phyloP scores from a whole-genome alignment of 2,113 vertebrate genomes.

The Larimichthys crocea region DNA sequence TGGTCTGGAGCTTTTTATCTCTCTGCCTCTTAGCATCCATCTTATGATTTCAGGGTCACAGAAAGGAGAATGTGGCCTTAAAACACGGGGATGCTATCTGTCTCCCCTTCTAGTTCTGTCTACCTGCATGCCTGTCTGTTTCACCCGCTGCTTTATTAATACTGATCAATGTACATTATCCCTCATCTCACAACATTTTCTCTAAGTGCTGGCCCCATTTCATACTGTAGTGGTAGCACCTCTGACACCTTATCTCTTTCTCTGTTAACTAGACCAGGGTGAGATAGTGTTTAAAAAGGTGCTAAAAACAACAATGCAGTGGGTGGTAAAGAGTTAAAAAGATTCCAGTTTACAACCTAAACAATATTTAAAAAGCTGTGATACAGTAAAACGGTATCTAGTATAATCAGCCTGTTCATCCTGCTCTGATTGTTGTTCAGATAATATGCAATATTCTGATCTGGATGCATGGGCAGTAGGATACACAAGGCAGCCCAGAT shows the following conservation, averaged over 20 bases:
- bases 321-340: background rate
- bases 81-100: constrained; percentile 7
- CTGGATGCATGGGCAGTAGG: background rate
- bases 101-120: background rate
- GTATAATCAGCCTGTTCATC: background rate
- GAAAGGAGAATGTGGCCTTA: constrained; percentile 42
- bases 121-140: background rate
- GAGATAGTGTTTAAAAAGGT: background rate
- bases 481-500: background rate
- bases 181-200: background rate
- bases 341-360: background rate
- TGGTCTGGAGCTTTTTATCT: constrained; percentile 59
- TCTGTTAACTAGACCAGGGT: background rate
- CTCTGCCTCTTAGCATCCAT: constrained; percentile 31
- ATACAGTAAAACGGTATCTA: background rate
- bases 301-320: background rate
- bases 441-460: background rate
- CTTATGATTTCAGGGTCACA: constrained; percentile 57
- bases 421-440: background rate
- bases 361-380: background rate
- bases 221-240: background rate
- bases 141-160: background rate
- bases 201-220: background rate
- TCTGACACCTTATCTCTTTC: background rate
- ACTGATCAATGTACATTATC: background rate